Percentiles rank a stretch among this genome's conserved stretches.
phyloP scores from a whole-genome alignment of 2,888 invertebrate genomes.

The Phyto melanocephala region DNA sequence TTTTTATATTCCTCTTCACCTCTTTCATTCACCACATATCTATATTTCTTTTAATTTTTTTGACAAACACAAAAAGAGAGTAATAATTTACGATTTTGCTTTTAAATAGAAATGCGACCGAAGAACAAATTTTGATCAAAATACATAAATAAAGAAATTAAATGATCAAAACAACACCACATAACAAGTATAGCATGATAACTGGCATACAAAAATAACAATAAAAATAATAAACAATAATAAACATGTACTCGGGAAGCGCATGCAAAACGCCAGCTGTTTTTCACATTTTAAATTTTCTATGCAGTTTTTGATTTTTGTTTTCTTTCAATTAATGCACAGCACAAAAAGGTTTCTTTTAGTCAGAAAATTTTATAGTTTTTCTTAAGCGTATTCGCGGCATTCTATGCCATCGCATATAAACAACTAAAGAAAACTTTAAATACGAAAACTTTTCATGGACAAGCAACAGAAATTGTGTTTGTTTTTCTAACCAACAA shows the following conservation, averaged over 20 bases:
- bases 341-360: neutral
- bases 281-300: neutral
- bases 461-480: slow-evolving; percentile 40
- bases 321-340: no score
- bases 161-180: slow-evolving; percentile 5
- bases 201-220: neutral
- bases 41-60: neutral
- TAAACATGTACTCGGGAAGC: neutral
- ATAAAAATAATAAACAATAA: neutral
- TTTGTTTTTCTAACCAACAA: slow-evolving; percentile 10
- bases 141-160: slow-evolving; percentile 11
- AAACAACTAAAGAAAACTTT: slow-evolving; percentile 54
- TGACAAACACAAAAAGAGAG: neutral
- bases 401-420: slow-evolving; percentile 41
- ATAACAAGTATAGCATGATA: neutral
- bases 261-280: neutral
- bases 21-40: neutral
- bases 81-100: slow-evolving; percentile 10
- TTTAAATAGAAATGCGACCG: slow-evolving; percentile 26
- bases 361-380: neutral
- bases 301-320: neutral
- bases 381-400: slow-evolving; percentile 30
- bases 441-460: slow-evolving; percentile 54
- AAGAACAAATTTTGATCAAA: slow-evolving; percentile 9
- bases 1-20: neutral